These are phyloP conservation scores for Ptychoptera albimana DNA, from an alignment of 2,888 invertebrate species.

Conservation along the genomic window DNA sequence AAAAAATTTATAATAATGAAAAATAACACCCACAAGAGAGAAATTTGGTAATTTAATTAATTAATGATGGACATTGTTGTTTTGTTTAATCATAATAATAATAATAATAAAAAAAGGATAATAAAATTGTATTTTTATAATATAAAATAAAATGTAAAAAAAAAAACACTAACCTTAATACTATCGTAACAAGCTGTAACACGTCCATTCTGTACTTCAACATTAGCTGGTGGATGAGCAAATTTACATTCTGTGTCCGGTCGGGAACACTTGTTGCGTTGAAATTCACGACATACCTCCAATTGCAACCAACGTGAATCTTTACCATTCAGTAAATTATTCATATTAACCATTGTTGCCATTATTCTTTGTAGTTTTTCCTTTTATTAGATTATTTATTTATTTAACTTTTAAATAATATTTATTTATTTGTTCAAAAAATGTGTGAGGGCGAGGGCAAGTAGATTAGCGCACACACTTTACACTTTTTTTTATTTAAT, in stretches of 20 bases:
- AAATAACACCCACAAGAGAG: too few relatives aligned
- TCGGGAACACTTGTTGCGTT: conserved; percentile 98
- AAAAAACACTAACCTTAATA: conserved; percentile 76
- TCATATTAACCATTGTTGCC: conserved; percentile 91
- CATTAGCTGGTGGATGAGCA: conserved; percentile 98
- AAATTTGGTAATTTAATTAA: too few relatives aligned
- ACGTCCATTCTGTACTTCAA: conserved; percentile 99
- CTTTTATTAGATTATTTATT: too few relatives aligned
- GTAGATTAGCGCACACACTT: too few relatives aligned
- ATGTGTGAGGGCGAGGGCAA: too few relatives aligned
- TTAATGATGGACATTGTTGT: too few relatives aligned
- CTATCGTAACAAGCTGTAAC: conserved; percentile 99
- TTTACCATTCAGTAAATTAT: conserved; percentile 93
- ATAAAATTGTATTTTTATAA: not conserved
- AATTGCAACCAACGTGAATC: conserved; percentile 99
- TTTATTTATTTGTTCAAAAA: not conserved
- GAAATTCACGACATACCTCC: conserved; percentile 98
- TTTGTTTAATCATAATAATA: too few relatives aligned
- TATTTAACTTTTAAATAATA: conserved; percentile 6
- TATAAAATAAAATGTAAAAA: not conserved
- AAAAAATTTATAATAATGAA: too few relatives aligned
- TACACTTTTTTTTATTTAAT: too few relatives aligned
- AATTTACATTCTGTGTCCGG: conserved; percentile 99
- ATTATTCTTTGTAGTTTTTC: conserved; percentile 22
- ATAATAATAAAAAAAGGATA: not conserved